Evolutionary conservation across 2,797 vertebrate species (phyloP).

Genomic region (Rhinella marina): DNA sequence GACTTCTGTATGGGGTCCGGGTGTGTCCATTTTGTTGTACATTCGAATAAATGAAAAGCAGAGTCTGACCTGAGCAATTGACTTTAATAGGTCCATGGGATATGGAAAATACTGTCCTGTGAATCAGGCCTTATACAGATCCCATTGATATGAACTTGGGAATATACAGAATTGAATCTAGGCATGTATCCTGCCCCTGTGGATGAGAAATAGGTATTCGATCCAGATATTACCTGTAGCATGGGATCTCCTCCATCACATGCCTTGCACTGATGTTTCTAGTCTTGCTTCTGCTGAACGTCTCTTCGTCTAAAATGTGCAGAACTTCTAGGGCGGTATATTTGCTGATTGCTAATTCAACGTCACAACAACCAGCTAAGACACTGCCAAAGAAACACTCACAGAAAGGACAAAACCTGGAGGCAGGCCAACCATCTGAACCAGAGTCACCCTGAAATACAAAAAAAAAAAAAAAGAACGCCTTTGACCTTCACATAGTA

Average conservation of each 20-base stretch:
- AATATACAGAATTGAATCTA: neutral
- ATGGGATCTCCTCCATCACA: neutral
- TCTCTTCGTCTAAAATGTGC: conserved; percentile 76
- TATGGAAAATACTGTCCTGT: too few species aligned
- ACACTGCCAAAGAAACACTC: conserved; percentile 99
- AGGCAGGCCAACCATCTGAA: neutral
- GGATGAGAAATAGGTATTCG: neutral
- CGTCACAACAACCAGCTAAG: conserved; percentile 99
- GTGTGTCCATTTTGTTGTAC: too few species aligned
- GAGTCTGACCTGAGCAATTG: too few species aligned
- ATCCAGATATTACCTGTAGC: conserved; percentile 25
- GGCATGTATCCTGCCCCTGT: neutral
- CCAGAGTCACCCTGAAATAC: conserved; percentile 23
- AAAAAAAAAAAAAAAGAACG: conserved; percentile 13
- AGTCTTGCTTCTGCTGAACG: neutral
- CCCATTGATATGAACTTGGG: too few species aligned
- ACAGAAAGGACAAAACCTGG: conserved; percentile 75
- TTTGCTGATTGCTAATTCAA: conserved; percentile 99
- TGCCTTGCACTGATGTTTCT: too few species aligned
- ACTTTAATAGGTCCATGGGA: too few species aligned
- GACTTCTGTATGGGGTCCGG: too few species aligned
- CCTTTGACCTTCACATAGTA: conserved; percentile 28
- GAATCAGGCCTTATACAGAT: too few species aligned
- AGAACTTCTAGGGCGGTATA: conserved; percentile 99
- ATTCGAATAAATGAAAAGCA: too few species aligned